phyloP scores from a whole-genome alignment of 2,113 vertebrate genomes.

The Columbina picui region DNA sequence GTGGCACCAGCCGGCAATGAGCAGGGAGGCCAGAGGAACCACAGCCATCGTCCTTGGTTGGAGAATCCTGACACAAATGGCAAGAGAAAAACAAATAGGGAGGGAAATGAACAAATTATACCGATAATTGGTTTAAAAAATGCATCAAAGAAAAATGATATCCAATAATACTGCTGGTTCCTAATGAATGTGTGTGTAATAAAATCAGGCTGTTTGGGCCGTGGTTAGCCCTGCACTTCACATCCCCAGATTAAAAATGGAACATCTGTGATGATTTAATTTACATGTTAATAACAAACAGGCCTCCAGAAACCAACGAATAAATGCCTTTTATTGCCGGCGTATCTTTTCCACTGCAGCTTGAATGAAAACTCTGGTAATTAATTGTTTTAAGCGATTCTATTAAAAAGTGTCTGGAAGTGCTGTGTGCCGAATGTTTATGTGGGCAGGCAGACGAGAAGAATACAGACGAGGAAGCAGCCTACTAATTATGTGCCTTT shows the following conservation, averaged over 20 bases:
- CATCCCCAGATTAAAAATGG: conserved; percentile 98
- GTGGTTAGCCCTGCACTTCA: conserved; percentile 84
- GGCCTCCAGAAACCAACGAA: conserved; percentile 97
- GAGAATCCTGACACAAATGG: conserved; percentile 54
- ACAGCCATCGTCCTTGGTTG: conserved; percentile 8
- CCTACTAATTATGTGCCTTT: conserved; percentile 72
- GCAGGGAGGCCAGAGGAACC: neutral
- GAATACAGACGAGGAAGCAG: conserved; percentile 62
- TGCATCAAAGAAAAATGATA: conserved; percentile 78
- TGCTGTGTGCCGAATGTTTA: conserved; percentile 87
- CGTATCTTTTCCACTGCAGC: conserved; percentile 92
- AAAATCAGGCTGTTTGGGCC: conserved; percentile 90
- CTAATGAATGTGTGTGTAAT: conserved; percentile 92
- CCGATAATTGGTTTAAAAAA: conserved; percentile 75
- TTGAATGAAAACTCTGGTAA: conserved; percentile 95
- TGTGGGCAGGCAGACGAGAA: conserved; percentile 75
- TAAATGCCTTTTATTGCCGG: conserved; percentile 98
- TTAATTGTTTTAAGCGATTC: conserved; percentile 99
- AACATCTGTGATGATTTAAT: conserved; percentile 99
- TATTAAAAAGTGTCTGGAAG: conserved; percentile 98
- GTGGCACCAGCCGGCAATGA: accelerated
- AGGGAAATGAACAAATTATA: conserved; percentile 79
- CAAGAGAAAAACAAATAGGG: conserved; percentile 67
- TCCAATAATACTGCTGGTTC: conserved; percentile 73
- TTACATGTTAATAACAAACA: conserved; percentile 99